Conservation (phyloP, 2,888 invertebrate species). For the Mactromeris polynyma region DNA sequence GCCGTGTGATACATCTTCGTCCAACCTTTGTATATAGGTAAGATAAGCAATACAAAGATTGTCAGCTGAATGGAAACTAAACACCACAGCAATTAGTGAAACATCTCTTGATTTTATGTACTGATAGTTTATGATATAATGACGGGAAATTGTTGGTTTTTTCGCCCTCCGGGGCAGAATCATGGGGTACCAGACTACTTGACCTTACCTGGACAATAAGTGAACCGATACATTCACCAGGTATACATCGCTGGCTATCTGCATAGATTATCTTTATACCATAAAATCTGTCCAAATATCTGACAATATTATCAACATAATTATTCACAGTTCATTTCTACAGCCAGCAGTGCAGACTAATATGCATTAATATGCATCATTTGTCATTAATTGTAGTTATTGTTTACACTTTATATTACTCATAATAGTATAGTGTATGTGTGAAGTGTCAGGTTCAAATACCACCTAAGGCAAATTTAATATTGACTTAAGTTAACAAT, state of each 20-base stretch:
- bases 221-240: not conserved
- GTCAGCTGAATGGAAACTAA: not conserved
- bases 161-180: not conserved
- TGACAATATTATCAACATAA: not conserved
- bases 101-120: not conserved
- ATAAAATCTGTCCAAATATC: conserved; percentile 8
- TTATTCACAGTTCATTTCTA: not conserved
- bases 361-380: too few relatives aligned
- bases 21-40: not conserved
- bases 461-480: too few relatives aligned
- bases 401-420: too few relatives aligned
- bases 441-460: too few relatives aligned
- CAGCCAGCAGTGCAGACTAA: not conserved
- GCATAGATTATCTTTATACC: not conserved
- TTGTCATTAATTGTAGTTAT: too few relatives aligned
- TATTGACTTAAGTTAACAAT: too few relatives aligned
- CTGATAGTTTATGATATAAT: conserved; percentile 5
- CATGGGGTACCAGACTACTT: not conserved
- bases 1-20: not conserved
- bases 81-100: conserved; percentile 13
- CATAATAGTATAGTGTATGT: too few relatives aligned
- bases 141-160: not conserved
- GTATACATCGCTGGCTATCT: not conserved
- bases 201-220: not conserved
- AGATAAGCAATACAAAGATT: not conserved